A percentile compares a stretch with the other conserved stretches of the same genome.
Evolutionary conservation across 2,797 vertebrate genomes (phyloP).

Genomic region (Cottoperca gobio): DNA sequence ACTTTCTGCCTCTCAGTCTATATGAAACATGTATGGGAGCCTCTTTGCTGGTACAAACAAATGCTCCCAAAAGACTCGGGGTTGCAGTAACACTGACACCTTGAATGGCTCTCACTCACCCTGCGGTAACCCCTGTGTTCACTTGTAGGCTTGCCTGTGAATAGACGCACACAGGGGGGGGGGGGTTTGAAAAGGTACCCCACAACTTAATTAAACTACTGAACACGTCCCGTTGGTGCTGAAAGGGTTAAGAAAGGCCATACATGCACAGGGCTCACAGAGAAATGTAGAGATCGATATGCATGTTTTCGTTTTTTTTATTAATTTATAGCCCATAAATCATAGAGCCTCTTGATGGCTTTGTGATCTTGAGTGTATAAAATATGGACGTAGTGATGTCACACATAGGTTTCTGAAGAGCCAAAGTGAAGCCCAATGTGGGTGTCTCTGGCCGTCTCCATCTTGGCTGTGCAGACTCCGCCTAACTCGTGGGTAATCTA

Average conservation of each 20-base stretch:
- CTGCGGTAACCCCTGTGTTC: constrained; percentile 60
- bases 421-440: no score
- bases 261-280: constrained; percentile 7
- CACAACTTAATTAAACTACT: constrained; percentile 73
- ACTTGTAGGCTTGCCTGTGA: constrained; percentile 51
- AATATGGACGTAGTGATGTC: no score
- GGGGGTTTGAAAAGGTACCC: constrained; percentile 33
- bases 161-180: constrained; percentile 50
- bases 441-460: no score
- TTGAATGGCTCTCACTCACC: constrained; percentile 57
- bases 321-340: not conserved
- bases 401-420: no score
- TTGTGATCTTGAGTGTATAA: not conserved
- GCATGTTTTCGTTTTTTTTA: not conserved
- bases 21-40: constrained; percentile 51
- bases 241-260: constrained; percentile 50
- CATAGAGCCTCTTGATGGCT: not conserved
- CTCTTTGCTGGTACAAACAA: constrained; percentile 56
- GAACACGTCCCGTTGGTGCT: constrained; percentile 39
- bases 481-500: no score
- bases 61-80: constrained; percentile 40
- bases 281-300: constrained; percentile 14
- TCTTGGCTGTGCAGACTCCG: no score
- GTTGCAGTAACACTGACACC: constrained; percentile 56
- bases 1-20: constrained; percentile 7